Conservation (phyloP, 2,113 vertebrate species). For the Tragelaphus strepsiceros region DNA sequence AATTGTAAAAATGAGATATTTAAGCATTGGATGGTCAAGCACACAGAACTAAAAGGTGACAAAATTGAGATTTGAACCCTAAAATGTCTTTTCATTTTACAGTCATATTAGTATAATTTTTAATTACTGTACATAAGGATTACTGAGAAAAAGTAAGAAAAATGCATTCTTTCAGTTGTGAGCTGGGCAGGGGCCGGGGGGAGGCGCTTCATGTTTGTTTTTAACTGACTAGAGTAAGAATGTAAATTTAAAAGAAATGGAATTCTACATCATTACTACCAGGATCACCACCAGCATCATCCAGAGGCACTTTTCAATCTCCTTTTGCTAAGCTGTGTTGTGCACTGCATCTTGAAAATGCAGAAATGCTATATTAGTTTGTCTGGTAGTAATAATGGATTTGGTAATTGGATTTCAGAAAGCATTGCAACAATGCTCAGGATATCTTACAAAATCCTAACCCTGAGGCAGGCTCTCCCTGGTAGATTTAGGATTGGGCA, state of each 20-base stretch:
- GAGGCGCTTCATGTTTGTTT: neutral
- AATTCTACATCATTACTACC: neutral
- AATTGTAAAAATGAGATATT: neutral
- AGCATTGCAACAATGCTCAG: neutral
- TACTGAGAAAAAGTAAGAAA: neutral
- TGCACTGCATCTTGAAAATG: neutral
- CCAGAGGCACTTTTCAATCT: neutral
- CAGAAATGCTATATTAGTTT: neutral
- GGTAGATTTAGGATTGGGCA: conserved; percentile 6
- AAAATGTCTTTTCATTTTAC: neutral
- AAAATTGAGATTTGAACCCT: neutral
- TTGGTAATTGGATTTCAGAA: conserved; percentile 54
- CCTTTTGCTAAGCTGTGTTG: neutral
- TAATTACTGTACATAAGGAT: neutral
- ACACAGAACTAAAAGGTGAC: neutral
- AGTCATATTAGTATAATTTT: neutral
- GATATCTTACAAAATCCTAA: neutral
- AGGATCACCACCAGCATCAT: neutral
- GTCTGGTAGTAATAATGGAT: conserved; percentile 16
- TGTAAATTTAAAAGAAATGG: neutral
- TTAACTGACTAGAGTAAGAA: neutral
- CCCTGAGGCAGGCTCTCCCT: conserved; percentile 5
- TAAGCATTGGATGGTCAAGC: neutral
- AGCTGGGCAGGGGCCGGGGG: neutral
- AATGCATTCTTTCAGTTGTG: neutral